phyloP scores from a whole-genome alignment of 2,113 vertebrate species.

The Neotoma lepida region DNA sequence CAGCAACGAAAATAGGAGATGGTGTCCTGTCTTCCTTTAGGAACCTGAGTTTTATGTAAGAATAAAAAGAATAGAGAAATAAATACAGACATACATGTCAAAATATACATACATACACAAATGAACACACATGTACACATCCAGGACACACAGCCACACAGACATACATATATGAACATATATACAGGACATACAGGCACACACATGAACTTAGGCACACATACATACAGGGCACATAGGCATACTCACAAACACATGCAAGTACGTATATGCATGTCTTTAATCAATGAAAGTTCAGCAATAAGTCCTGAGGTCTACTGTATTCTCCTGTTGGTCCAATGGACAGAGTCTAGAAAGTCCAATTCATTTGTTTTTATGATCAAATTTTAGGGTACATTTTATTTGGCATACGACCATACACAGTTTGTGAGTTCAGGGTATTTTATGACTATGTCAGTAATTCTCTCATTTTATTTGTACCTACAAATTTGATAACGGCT shows the following conservation, averaged over 20 bases:
- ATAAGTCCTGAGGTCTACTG: too few relatives aligned
- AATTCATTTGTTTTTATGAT: not conserved
- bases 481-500: not conserved
- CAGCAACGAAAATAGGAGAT: not conserved
- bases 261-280: too few relatives aligned
- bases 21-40: not conserved
- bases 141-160: not conserved
- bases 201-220: not conserved
- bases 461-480: not conserved
- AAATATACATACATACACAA: not conserved
- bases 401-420: not conserved
- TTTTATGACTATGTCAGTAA: not conserved
- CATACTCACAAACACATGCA: not conserved
- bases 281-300: not conserved
- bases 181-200: not conserved
- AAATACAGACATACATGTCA: not conserved
- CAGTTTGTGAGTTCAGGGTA: not conserved
- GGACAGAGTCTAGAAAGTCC: not conserved
- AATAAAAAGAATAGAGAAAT: not conserved
- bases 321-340: fast-evolving
- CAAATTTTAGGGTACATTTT: not conserved
- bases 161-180: not conserved
- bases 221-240: not conserved
- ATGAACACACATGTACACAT: not conserved
- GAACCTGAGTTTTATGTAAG: not conserved